Evolutionary conservation across 2,888 invertebrate species (phyloP).

Genomic region (Nipponacmea schrenckii): DNA sequence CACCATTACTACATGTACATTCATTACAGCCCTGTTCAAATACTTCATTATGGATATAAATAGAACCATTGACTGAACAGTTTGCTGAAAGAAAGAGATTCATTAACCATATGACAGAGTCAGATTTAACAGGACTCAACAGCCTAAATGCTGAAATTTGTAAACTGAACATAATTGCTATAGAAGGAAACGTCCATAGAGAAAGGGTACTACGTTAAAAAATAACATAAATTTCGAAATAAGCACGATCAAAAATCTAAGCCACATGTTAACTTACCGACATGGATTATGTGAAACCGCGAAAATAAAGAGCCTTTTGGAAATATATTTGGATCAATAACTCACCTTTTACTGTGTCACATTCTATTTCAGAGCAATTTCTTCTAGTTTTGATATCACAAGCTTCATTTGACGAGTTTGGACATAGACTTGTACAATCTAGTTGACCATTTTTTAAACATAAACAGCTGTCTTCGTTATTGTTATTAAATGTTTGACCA

Average conservation of each 20-base stretch:
- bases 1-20: constrained; percentile 21
- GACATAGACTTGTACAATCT: constrained; percentile 39
- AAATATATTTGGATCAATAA: no score
- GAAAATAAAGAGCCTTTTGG: no score
- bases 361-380: neutral
- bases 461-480: constrained; percentile 42
- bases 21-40: constrained; percentile 11
- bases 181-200: no score
- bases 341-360: neutral
- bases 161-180: no score
- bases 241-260: no score
- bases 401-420: constrained; percentile 6
- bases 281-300: no score
- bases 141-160: no score
- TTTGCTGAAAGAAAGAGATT: constrained; percentile 2
- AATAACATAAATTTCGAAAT: no score
- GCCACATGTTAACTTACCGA: no score
- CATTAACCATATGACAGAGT: constrained; percentile 11
- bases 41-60: constrained; percentile 10
- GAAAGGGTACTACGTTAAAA: no score
- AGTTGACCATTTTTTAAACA: constrained; percentile 38
- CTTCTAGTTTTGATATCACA: constrained; percentile 3
- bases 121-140: neutral
- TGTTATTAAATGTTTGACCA: constrained; percentile 32
- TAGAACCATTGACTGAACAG: constrained; percentile 2